A percentile compares a stretch with the other conserved stretches of the same genome.
These are phyloP conservation scores for Macaria liturata DNA, from an alignment of 2,888 invertebrate species.

Conservation along the genomic window DNA sequence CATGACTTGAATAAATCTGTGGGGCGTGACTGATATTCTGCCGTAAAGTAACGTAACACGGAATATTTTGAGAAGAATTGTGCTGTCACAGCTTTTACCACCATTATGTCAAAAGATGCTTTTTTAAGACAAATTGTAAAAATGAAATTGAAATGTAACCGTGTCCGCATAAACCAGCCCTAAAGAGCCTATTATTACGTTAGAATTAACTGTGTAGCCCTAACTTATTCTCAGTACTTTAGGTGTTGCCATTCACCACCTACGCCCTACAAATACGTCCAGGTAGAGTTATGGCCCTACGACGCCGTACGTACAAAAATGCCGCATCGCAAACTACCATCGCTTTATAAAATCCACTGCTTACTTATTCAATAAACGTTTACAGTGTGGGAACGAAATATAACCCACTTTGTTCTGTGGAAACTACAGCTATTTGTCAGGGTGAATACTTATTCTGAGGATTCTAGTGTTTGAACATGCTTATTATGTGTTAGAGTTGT, in stretches of 20 bases:
- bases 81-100: too few relatives aligned
- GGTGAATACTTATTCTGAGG: constrained; percentile 66
- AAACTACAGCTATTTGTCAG: constrained; percentile 74
- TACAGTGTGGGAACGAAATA: constrained; percentile 73
- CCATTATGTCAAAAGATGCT: too few relatives aligned
- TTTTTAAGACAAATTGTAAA: too few relatives aligned
- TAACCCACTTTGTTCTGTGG: constrained; percentile 73
- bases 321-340: constrained; percentile 42
- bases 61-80: too few relatives aligned
- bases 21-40: not conserved
- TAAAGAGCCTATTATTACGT: too few relatives aligned
- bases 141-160: too few relatives aligned
- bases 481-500: constrained; percentile 8
- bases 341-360: constrained; percentile 61
- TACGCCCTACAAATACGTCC: too few relatives aligned
- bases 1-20: constrained; percentile 45
- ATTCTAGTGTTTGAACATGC: constrained; percentile 44
- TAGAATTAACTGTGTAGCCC: too few relatives aligned
- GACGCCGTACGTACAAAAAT: constrained; percentile 39
- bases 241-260: too few relatives aligned
- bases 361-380: constrained; percentile 78
- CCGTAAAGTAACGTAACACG: too few relatives aligned
- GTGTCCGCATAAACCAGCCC: too few relatives aligned
- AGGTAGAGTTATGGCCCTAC: constrained; percentile 37
- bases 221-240: too few relatives aligned